Percentiles rank a stretch among this genome's conserved stretches.
Conservation (phyloP, 35 echinoderm and acorn worm genomes). For the Stichopus chloronotus region DNA sequence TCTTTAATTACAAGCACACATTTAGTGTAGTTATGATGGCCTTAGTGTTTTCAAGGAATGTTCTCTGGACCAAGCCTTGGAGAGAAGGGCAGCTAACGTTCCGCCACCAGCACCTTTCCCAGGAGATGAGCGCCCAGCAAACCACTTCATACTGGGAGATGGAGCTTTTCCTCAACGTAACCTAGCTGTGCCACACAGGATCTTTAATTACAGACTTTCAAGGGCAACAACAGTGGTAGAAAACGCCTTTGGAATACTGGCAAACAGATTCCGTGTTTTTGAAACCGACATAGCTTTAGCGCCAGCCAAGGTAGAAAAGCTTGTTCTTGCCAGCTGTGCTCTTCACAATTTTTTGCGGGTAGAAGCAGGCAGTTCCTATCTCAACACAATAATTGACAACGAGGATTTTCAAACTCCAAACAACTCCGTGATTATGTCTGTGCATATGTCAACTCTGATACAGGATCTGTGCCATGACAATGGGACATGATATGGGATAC, state of each 20-base stretch:
- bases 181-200: background rate
- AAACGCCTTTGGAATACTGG: too few species aligned
- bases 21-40: conserved; percentile 20
- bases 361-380: background rate
- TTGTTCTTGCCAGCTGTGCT: conserved; percentile 14
- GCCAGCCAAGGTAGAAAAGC: background rate
- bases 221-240: too few species aligned
- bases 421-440: background rate
- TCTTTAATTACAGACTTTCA: too few species aligned
- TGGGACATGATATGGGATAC: background rate
- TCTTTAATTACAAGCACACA: conserved; percentile 18
- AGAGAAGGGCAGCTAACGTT: too few species aligned
- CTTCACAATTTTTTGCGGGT: conserved; percentile 4
- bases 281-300: too few species aligned
- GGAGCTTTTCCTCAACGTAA: conserved; percentile 17
- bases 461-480: background rate
- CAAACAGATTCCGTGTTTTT: too few species aligned
- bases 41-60: background rate
- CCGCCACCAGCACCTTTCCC: too few species aligned
- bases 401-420: background rate
- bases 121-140: background rate
- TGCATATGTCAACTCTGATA: background rate
- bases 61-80: too few species aligned
- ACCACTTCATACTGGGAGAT: conserved; percentile 12
- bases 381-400: background rate